Percentiles rank a stretch among this genome's conserved stretches.
Evolutionary conservation across 2,113 vertebrate genomes (phyloP).

Genomic region (Dinomys branickii): DNA sequence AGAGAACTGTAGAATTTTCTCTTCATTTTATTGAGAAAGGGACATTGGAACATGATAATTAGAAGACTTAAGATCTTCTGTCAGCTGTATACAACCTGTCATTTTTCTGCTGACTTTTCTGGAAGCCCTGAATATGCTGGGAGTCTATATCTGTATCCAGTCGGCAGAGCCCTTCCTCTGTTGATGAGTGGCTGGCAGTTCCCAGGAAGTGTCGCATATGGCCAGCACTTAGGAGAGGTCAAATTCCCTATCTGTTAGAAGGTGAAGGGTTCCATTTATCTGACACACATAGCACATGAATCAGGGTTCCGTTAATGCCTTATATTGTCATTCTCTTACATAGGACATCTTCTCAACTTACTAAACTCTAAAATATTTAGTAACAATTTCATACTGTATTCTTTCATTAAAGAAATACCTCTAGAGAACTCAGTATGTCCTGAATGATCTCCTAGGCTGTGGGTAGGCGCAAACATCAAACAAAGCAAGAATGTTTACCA

Average conservation of each 20-base stretch:
- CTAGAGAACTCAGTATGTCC: neutral
- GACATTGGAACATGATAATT: neutral
- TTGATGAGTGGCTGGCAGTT: neutral
- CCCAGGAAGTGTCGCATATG: too few relatives aligned
- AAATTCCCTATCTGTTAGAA: neutral
- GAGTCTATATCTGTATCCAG: neutral
- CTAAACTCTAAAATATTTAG: neutral
- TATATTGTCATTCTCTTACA: neutral
- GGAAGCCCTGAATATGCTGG: neutral
- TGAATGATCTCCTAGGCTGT: neutral
- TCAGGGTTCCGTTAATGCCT: neutral
- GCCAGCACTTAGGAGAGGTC: neutral
- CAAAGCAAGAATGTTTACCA: neutral
- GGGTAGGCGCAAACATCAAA: neutral
- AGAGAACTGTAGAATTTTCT: neutral
- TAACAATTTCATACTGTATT: neutral
- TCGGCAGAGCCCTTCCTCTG: rapidly evolving
- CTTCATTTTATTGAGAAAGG: neutral
- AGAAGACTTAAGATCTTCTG: neutral
- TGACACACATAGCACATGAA: neutral
- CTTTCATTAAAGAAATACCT: neutral
- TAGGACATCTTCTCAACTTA: neutral
- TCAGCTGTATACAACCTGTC: neutral
- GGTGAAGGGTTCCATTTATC: neutral
- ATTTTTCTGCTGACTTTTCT: neutral